Evolutionary conservation across 2,113 vertebrate species (phyloP), one percentile per base, ranked within the genome.

Genomic region (Picathartes gymnocephalus): DNA sequence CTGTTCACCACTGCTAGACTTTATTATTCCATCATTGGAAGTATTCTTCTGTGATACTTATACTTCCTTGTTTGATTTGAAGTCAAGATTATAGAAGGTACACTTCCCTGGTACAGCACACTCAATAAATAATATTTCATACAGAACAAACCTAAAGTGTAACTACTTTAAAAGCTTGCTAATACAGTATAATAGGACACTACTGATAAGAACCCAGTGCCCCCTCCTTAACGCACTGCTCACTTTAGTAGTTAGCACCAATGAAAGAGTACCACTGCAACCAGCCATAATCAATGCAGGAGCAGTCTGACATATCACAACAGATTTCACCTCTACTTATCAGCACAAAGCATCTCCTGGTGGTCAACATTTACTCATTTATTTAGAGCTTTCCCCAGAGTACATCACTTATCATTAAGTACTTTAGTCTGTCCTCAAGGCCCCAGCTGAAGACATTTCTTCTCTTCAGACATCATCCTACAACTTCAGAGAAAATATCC

Each of bases 101-200:
- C 15, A 85, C 71, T 58, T 92, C 57, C 86, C 81, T 93, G 70
- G 69, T 86, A 94, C 5, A 92, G 62, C 74, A 89, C 77, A 77
- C 65, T 85, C 39, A n/a, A 90, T 57, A 96, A 96, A 95, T 72
- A 87, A 77, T 50, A 82, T 90, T 92, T 93, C 80, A 74, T 62
- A 83, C 30, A 77, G 17, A 97, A 70, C 60, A 97, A 96, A 82
- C 74, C 77, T 95, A 84, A 96, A 91, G 82, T 61, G 21, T 88
- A 93, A 68, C 74, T 94, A 72, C 88, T 96, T 86, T 73, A 87
- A 93, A 90, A 86, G 27, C 82, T 81, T 85, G 89, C 65, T 91
- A 95, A 95, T 57, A 95, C 42, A 68, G 28, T 40, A 62, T 5
- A n/a, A 87, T 5, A 74, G 53, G 76, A 80, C n/a, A 64, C 11